phyloP scores from a whole-genome alignment of 2,797 vertebrate genomes.

The Halcyon smyrnensis region DNA sequence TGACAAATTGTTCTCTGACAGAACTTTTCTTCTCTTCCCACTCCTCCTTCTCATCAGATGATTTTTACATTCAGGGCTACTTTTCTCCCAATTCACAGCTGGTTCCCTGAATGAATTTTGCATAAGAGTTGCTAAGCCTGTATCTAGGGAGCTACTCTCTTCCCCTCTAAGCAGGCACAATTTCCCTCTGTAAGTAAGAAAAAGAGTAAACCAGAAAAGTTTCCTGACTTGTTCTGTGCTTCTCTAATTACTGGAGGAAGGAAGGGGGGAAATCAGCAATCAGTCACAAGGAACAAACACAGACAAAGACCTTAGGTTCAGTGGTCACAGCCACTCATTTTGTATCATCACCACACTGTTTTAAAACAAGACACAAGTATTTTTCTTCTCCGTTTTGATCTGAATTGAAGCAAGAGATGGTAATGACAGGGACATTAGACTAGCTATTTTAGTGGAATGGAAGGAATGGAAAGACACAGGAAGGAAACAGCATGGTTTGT shows the following conservation, averaged over 20 bases:
- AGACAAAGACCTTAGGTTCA: not conserved
- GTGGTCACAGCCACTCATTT: not conserved
- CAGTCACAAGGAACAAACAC: not conserved
- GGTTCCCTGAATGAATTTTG: not conserved
- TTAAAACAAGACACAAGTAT: not conserved
- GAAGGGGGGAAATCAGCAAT: not conserved
- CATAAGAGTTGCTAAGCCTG: not conserved
- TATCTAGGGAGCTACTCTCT: not conserved
- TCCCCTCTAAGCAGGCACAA: not conserved
- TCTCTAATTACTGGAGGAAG: conserved; percentile 44
- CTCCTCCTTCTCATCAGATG: not conserved
- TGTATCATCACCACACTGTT: not conserved
- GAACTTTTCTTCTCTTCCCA: rapidly evolving
- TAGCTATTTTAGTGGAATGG: not conserved
- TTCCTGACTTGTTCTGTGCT: conserved; percentile 8
- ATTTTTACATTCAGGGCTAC: not conserved
- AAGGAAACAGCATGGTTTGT: not conserved
- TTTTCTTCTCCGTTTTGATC: not conserved
- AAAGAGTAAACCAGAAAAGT: not conserved
- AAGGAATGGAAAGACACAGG: not conserved
- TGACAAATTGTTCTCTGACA: not conserved
- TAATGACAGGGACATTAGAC: not conserved
- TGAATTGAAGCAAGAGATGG: not conserved
- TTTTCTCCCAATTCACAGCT: not conserved
- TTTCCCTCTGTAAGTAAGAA: not conserved